A percentile compares a stretch with the other conserved stretches of the same genome.
These are phyloP conservation scores for Thaumatotibia leucotreta DNA, from an alignment of 1,140 invertebrate species.

Conservation along the genomic window DNA sequence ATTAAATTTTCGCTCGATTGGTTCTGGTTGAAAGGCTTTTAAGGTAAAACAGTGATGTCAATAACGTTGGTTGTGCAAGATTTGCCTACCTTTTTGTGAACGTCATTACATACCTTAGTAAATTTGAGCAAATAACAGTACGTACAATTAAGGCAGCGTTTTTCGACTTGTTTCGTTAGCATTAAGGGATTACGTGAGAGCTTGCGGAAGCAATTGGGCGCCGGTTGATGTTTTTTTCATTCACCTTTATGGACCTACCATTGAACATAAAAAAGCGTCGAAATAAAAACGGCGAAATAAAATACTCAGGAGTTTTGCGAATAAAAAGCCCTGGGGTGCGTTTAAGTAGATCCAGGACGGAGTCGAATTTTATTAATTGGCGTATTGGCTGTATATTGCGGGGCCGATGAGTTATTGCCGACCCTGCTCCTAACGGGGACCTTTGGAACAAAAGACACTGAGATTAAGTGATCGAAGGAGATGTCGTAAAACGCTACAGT, in stretches of 20 bases:
- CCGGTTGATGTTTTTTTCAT: conserved; percentile 36
- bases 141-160: neutral
- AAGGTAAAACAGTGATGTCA: conserved; percentile 63
- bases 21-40: conserved; percentile 58
- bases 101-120: neutral
- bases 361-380: conserved; percentile 34
- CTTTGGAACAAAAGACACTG: conserved; percentile 33
- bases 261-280: conserved; percentile 28
- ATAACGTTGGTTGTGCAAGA: conserved; percentile 48
- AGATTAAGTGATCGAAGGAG: conserved; percentile 30
- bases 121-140: neutral
- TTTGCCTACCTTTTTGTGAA: conserved; percentile 34
- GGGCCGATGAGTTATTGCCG: conserved; percentile 33
- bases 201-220: conserved; percentile 21
- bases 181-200: conserved; percentile 17
- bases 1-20: conserved; percentile 70
- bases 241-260: conserved; percentile 26
- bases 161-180: conserved; percentile 13
- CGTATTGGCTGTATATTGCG: conserved; percentile 25
- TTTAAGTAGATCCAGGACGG: conserved; percentile 24
- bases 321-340: conserved; percentile 23
- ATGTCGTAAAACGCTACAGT: conserved; percentile 18
- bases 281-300: conserved; percentile 28
- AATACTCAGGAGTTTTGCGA: conserved; percentile 23
- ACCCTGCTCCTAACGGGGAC: conserved; percentile 22